These are phyloP conservation scores for Busseola fusca DNA, from an alignment of 2,888 invertebrate genomes.

Conservation along the genomic window DNA sequence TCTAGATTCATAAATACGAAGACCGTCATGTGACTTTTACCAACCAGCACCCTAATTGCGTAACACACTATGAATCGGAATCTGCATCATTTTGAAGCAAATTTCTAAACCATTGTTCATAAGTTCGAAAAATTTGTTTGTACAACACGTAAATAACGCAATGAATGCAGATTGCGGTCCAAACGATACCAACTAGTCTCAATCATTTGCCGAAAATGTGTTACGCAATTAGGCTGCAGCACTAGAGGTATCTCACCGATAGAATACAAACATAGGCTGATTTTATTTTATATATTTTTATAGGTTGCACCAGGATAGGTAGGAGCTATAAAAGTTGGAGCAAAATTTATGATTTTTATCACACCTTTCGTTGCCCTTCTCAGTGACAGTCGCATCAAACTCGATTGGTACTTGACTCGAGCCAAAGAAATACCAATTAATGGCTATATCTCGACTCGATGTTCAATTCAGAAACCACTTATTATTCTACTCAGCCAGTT, in stretches of 20 bases:
- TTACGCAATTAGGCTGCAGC: too few relatives aligned
- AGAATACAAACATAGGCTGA: not conserved
- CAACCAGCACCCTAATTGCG: too few relatives aligned
- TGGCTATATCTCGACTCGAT: slow-evolving; percentile 27
- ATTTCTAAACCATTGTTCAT: too few relatives aligned
- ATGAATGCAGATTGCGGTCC: too few relatives aligned
- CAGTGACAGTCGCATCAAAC: slow-evolving; percentile 16
- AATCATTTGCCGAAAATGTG: too few relatives aligned
- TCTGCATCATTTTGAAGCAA: too few relatives aligned
- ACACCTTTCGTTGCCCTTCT: not conserved
- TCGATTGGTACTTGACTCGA: slow-evolving; percentile 9
- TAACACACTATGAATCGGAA: too few relatives aligned
- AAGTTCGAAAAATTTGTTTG: too few relatives aligned
- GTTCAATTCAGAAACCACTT: slow-evolving; percentile 47
- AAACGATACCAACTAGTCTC: too few relatives aligned
- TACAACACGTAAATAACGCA: too few relatives aligned
- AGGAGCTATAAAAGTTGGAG: not conserved
- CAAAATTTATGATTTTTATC: slow-evolving; percentile 4
- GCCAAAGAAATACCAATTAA: slow-evolving; percentile 43
- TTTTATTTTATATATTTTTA: too few relatives aligned
- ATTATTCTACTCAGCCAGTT: slow-evolving; percentile 45
- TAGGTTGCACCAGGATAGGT: too few relatives aligned
- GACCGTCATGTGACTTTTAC: not conserved
- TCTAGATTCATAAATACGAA: not conserved
- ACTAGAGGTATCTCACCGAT: not conserved